Conservation (phyloP, 1,140 invertebrate genomes). For the Nixonia krombeini region DNA sequence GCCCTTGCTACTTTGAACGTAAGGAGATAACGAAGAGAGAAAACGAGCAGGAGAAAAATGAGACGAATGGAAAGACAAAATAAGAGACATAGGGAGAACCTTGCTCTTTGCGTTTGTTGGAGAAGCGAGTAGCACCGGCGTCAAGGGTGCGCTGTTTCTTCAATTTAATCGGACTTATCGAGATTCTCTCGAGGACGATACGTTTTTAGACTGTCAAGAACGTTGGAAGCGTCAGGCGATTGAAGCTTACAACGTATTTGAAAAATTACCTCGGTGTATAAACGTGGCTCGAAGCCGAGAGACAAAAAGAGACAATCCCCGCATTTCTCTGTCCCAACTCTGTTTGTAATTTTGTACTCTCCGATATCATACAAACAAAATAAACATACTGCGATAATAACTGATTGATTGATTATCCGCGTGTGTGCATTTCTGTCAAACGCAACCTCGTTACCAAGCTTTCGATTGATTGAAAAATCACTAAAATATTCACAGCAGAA, state of each 20-base stretch:
- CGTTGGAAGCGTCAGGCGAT: too few species aligned
- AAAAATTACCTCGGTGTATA: slow-evolving; percentile 20
- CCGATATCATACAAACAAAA: slow-evolving; percentile 42
- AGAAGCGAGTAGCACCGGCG: too few species aligned
- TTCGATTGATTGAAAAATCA: too few species aligned
- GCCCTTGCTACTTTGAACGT: too few species aligned
- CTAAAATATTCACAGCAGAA: too few species aligned
- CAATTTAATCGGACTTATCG: slow-evolving; percentile 18
- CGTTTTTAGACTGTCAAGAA: slow-evolving; percentile 20
- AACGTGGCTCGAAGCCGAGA: too few species aligned
- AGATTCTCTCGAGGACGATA: too few species aligned
- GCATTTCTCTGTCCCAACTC: slow-evolving; percentile 29
- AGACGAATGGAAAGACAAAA: slow-evolving; percentile 14
- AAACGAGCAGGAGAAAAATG: too few species aligned
- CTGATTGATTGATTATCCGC: slow-evolving; percentile 7
- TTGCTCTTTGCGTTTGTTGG: background rate
- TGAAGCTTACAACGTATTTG: slow-evolving; percentile 22
- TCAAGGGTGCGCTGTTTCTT: too few species aligned
- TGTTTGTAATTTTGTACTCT: slow-evolving; percentile 48
- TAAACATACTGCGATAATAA: slow-evolving; percentile 14
- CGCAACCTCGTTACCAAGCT: background rate
- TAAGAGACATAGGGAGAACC: background rate
- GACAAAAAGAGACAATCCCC: slow-evolving; percentile 8
- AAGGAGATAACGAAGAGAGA: too few species aligned
- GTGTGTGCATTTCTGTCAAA: slow-evolving; percentile 20